Evolutionary conservation across 2,797 vertebrate genomes (phyloP).

Genomic region (Lutra lutra): DNA sequence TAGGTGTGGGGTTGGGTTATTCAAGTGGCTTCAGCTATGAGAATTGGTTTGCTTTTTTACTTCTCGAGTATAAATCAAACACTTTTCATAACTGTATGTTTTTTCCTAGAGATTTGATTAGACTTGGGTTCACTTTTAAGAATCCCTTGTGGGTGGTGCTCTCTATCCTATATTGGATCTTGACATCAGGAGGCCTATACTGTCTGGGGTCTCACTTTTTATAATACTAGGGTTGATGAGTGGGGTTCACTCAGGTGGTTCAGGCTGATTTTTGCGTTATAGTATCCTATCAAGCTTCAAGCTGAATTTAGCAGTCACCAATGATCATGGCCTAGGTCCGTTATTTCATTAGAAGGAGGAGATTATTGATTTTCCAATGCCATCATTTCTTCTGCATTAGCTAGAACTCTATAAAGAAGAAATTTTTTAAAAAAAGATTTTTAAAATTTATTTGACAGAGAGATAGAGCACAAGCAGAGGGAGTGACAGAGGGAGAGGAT

Average conservation of each 20-base stretch:
- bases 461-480: too few species aligned
- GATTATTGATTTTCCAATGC: neutral
- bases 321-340: neutral
- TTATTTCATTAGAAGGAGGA: constrained; percentile 37
- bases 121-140: constrained; percentile 10
- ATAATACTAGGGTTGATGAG: constrained; percentile 17
- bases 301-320: neutral
- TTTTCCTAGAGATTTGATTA: constrained; percentile 2
- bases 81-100: neutral
- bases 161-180: neutral
- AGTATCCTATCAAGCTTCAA: neutral
- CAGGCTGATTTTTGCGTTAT: neutral
- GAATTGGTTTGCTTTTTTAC: constrained; percentile 37
- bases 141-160: neutral
- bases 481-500: too few species aligned
- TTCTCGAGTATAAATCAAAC: constrained; percentile 40
- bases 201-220: neutral
- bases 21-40: neutral
- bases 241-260: constrained; percentile 15
- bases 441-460: too few species aligned
- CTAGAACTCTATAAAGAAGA: constrained; percentile 22
- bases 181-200: neutral
- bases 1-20: neutral
- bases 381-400: constrained; percentile 32
- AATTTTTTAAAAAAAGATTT: neutral